phyloP scores from a whole-genome alignment of 2,888 invertebrate species.

The Erebia ligea region DNA sequence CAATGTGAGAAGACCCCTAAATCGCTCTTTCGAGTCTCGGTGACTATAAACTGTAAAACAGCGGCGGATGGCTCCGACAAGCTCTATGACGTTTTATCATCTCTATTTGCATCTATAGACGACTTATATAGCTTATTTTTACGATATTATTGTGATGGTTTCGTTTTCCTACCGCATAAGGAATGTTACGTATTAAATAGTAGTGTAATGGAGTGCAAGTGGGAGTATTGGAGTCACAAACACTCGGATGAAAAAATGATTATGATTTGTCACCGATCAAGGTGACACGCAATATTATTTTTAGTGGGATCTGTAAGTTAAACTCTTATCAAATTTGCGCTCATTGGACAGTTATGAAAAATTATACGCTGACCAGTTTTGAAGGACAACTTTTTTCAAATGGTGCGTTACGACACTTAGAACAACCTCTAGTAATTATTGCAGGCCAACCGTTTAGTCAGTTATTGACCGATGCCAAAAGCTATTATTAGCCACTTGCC shows the following conservation, averaged over 20 bases:
- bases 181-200: constrained; percentile 75
- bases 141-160: constrained; percentile 80
- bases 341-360: constrained; percentile 75
- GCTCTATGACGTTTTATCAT: constrained; percentile 70
- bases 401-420: background rate
- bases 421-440: background rate
- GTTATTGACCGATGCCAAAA: background rate
- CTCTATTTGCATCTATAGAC: constrained; percentile 78
- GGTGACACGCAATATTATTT: constrained; percentile 70
- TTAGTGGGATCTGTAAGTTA: constrained; percentile 64
- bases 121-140: constrained; percentile 77
- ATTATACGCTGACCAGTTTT: constrained; percentile 58
- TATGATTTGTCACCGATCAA: constrained; percentile 64
- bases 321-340: constrained; percentile 63
- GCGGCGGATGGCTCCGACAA: constrained; percentile 58
- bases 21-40: constrained; percentile 59
- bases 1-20: constrained; percentile 31
- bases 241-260: constrained; percentile 62
- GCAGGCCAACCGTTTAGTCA: background rate
- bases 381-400: constrained; percentile 37
- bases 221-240: constrained; percentile 69
- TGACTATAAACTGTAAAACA: constrained; percentile 68
- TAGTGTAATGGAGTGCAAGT: constrained; percentile 70
- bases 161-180: constrained; percentile 80
- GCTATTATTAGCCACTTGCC: background rate